Conservation (phyloP, 2,888 invertebrate species). For the Nemotelus nigrinus region DNA sequence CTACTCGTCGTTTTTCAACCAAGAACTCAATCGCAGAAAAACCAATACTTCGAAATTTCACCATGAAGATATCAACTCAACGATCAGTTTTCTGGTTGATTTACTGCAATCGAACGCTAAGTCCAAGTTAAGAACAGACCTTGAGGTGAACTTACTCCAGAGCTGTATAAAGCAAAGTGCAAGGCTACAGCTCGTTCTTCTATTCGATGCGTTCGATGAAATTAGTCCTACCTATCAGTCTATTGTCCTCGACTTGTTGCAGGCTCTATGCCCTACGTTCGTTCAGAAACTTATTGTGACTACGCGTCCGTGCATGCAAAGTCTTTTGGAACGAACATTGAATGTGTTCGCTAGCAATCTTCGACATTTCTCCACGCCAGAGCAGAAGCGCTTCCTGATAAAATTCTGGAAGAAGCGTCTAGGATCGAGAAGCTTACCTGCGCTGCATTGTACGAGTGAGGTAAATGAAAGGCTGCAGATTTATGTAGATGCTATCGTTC, state of each 20-base stretch:
- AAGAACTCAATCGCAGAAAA: neutral
- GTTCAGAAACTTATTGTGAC: slow-evolving; percentile 8
- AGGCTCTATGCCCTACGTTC: neutral
- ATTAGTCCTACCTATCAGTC: slow-evolving; percentile 18
- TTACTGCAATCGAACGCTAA: slow-evolving; percentile 18
- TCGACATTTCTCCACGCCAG: neutral
- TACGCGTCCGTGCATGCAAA: slow-evolving; percentile 20
- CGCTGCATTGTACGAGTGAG: neutral
- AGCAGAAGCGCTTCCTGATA: neutral
- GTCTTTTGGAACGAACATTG: neutral
- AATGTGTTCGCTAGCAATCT: neutral
- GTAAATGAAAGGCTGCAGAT: neutral
- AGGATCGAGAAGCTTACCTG: neutral
- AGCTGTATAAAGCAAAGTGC: neutral
- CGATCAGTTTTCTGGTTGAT: neutral
- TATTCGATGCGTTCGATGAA: slow-evolving; percentile 40
- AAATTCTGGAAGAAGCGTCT: slow-evolving; percentile 15
- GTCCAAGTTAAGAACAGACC: slow-evolving; percentile 7
- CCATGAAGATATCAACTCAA: neutral
- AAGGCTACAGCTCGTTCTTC: slow-evolving; percentile 12
- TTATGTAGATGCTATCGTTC: slow-evolving; percentile 3
- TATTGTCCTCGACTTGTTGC: neutral
- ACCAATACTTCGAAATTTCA: neutral
- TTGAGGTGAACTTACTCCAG: slow-evolving; percentile 11
- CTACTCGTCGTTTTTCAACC: slow-evolving; percentile 1